Conservation (phyloP, 2,888 invertebrate species). For the Diarsia rubi region DNA sequence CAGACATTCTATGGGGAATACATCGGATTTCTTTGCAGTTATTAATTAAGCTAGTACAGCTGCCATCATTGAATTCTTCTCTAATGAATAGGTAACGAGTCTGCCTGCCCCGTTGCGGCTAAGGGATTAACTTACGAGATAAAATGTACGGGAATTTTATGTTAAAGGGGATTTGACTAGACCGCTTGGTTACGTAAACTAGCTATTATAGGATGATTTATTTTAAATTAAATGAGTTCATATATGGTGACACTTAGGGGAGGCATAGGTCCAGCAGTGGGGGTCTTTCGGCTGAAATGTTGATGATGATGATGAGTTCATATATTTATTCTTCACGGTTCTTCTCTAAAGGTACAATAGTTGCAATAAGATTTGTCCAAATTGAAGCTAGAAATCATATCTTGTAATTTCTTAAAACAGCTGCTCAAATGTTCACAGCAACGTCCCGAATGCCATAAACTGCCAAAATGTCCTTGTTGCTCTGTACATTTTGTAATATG, state of each 20-base stretch:
- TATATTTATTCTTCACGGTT: not conserved
- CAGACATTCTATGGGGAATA: slow-evolving; percentile 49
- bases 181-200: not conserved
- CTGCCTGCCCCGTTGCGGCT: slow-evolving; percentile 23
- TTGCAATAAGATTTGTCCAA: not conserved
- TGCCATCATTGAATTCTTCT: slow-evolving; percentile 44
- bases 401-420: not conserved
- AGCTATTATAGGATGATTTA: not conserved
- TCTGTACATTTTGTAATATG: not conserved
- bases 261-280: too few relatives aligned
- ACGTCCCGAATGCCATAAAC: not conserved
- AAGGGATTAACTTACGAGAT: slow-evolving; percentile 41
- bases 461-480: not conserved
- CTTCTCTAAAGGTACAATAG: not conserved
- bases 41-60: slow-evolving; percentile 53
- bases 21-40: slow-evolving; percentile 46
- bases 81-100: slow-evolving; percentile 58
- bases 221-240: too few relatives aligned
- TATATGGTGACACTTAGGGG: too few relatives aligned
- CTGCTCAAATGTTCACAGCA: not conserved
- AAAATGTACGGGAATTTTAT: slow-evolving; percentile 23
- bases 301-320: too few relatives aligned
- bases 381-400: not conserved
- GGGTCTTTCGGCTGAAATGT: too few relatives aligned
- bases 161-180: slow-evolving; percentile 10